Evolutionary conservation across 1,140 invertebrate species (phyloP), one percentile per base, ranked within the genome.

Genomic region (Ips nitidus): DNA sequence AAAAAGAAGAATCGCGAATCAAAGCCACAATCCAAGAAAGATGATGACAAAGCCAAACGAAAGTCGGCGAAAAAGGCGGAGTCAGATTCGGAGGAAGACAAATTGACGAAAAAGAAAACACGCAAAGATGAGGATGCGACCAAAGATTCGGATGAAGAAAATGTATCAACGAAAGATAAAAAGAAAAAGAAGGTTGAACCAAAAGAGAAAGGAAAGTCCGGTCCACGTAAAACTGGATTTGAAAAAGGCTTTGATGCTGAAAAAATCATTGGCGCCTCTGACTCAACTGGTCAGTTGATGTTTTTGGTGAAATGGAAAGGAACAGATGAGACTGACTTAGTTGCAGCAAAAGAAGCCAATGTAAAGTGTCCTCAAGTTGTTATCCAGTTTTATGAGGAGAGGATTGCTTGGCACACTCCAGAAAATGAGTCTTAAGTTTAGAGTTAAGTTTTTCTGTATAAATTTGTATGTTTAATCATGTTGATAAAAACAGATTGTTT

Each of bases 231-330:
- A 85, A 72, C 83, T 43, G 95, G 95, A 6, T 98, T 98, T 82
- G 94, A 97, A 74, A 85, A 94, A 75, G 92, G 92, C 6, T 82
- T 98, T 3, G 91, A 95, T 63, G 94, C 95, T 2, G 95, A 98
- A 74, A 92, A 94, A 80, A 98, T 98, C 69, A 94, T 98, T 77
- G 95, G 94, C 69, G 96, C 95, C 3, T 98, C 96, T 69, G 95
- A 98, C 80, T 94, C 94, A 36, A 94, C 91, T 64, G 96, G 95
- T 1, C 93, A 97, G 80, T 81, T 98, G 0, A 97, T 98, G 94
- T 98, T 98, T 80, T 83, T 98, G 0, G 97, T 98, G 91, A 98
- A 98, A 81, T 98, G 95, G 95, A 95, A 96, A 81, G 94, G 94
- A 60, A 94, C 92, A 5, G 95, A 98, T 80, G 95, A 98, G 79